These are phyloP conservation scores for Actinemys pallida DNA, from an alignment of 2,113 vertebrate genomes.

Conservation along the genomic window DNA sequence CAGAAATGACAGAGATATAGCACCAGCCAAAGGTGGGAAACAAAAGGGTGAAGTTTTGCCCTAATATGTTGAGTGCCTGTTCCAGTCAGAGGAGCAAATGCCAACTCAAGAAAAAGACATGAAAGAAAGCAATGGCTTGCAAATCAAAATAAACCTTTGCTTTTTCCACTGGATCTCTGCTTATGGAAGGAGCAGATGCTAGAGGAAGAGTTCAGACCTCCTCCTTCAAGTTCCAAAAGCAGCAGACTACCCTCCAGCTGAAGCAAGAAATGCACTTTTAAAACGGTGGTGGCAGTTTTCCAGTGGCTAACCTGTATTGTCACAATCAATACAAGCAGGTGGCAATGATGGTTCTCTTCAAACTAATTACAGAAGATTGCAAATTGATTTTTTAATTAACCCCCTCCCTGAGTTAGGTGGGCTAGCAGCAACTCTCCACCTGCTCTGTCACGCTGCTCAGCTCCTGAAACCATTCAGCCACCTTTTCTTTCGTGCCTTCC, in stretches of 20 bases:
- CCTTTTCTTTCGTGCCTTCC: not conserved
- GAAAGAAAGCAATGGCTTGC: constrained; percentile 51
- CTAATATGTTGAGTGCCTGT: not conserved
- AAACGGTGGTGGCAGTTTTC: constrained; percentile 46
- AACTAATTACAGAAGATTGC: constrained; percentile 59
- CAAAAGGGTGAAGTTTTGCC: not conserved
- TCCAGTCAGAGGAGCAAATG: constrained; percentile 34
- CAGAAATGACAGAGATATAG: not conserved
- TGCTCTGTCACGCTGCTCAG: constrained; percentile 7
- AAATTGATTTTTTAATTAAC: constrained; percentile 69
- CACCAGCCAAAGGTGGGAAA: constrained; percentile 14
- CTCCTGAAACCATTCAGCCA: constrained; percentile 26
- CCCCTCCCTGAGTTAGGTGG: not conserved
- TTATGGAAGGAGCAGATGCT: constrained; percentile 51
- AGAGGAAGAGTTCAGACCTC: constrained; percentile 42
- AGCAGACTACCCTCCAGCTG: not conserved
- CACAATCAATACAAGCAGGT: constrained; percentile 67
- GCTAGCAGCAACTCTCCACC: constrained; percentile 30
- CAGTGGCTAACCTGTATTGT: constrained; percentile 30
- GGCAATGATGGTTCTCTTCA: constrained; percentile 50
- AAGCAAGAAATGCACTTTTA: constrained; percentile 43
- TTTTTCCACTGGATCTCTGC: constrained; percentile 26
- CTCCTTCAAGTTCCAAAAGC: constrained; percentile 38
- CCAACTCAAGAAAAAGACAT: constrained; percentile 20
- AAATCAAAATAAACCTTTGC: constrained; percentile 51